Evolutionary conservation across 92 coral and sea anemone species (phyloP).

Genomic region (Scolanthus callimorphus): DNA sequence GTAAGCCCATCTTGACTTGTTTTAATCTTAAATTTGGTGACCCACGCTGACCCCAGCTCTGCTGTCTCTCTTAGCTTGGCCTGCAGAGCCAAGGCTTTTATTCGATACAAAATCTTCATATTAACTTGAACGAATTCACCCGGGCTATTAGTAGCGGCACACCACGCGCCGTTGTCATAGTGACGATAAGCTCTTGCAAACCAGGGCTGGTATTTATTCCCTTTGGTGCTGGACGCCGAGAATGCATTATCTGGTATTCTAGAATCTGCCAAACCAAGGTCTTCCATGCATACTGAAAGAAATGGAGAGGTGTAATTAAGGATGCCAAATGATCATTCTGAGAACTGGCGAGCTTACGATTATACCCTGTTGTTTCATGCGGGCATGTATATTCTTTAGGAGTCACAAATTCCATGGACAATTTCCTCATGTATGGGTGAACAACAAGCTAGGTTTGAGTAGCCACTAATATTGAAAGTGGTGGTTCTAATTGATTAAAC

Average conservation of each 20-base stretch:
- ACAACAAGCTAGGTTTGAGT: too few species aligned
- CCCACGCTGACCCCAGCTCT: constrained; percentile 48
- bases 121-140: constrained; percentile 48
- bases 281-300: constrained; percentile 39
- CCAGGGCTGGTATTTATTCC: constrained; percentile 40
- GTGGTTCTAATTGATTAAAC: too few species aligned
- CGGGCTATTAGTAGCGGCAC: constrained; percentile 33
- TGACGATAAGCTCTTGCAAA: constrained; percentile 57
- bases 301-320: background rate
- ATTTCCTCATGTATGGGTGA: too few species aligned
- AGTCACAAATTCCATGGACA: background rate
- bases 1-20: constrained; percentile 40
- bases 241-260: constrained; percentile 30
- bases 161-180: constrained; percentile 67
- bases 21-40: constrained; percentile 26
- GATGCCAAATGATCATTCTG: too few species aligned
- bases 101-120: constrained; percentile 16
- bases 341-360: too few species aligned
- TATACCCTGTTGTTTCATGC: too few species aligned
- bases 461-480: too few species aligned
- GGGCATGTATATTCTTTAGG: too few species aligned
- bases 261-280: constrained; percentile 46
- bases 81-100: constrained; percentile 36
- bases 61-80: constrained; percentile 29
- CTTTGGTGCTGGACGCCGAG: constrained; percentile 56